Evolutionary conservation across 1,140 invertebrate genomes (phyloP), one percentile per base, ranked within the genome.

Genomic region (Drosophila suzukii): DNA sequence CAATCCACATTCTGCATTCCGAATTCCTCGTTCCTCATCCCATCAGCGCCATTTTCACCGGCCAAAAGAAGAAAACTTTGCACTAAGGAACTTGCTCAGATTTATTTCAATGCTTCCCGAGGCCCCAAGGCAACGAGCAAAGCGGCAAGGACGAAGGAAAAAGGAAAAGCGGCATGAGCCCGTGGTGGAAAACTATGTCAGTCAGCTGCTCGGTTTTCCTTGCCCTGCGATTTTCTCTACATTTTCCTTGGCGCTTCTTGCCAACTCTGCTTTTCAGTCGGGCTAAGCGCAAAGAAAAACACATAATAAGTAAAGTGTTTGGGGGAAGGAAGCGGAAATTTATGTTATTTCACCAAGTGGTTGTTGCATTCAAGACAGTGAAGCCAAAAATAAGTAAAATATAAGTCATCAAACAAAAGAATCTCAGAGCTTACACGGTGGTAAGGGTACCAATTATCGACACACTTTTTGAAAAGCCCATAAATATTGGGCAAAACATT

Each of bases 61-160:
- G 47, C 51, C 32, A 65, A 75, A 66, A 66, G 30, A 50, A 34
- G 50, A 50, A 74, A 86, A 88, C 58, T 88, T 86, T 82, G 15
- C 47, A 55, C 47, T 60, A 85, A 81, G 58, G 75, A 77, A 68
- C 59, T 62, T 53, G 58, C 62, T 73, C 71, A 83, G 83, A 88
- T 86, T 86, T 86, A 86, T 86, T 88, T 88, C 75, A 86, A 84
- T 79, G 75, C 62, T 61, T 39, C 12, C 36, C 66, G 47, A n/a
- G 67, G 27, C 27, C 67, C 67, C 67, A 49, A 71, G 65, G 65
- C 65, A 47, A 38, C 50, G 36, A 62, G 49, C 61, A 43, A 13
- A 39, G 65, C 43, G 36, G 62, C 55, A 57, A 67, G 62, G 61
- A 75, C 73, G 65, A 56, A 67, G 59, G 66, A 57, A 12, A 17